Percentiles rank a stretch among this genome's conserved stretches.
Conservation (phyloP, 35 echinoderm and acorn worm genomes). For the Apostichopus parvimensis region DNA sequence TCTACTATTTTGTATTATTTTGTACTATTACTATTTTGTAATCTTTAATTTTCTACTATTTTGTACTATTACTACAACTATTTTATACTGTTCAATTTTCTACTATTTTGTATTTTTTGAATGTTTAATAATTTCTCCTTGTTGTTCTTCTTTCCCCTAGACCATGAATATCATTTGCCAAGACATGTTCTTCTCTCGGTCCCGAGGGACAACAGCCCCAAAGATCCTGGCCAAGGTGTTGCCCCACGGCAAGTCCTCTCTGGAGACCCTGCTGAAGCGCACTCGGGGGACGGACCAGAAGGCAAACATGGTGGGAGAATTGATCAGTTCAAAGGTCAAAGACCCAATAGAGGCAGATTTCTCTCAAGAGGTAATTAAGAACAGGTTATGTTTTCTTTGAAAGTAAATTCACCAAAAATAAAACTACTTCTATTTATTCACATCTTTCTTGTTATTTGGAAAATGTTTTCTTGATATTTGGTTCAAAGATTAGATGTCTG, state of each 20-base stretch:
- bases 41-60: too few species aligned
- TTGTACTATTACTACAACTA: too few species aligned
- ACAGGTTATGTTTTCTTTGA: too few species aligned
- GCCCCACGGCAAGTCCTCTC: constrained; percentile 64
- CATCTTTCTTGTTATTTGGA: too few species aligned
- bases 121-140: neutral
- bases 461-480: too few species aligned
- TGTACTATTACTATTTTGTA: too few species aligned
- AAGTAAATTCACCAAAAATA: too few species aligned
- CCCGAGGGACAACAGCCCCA: constrained; percentile 57
- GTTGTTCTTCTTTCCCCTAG: constrained; percentile 21
- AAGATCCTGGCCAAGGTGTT: constrained; percentile 52
- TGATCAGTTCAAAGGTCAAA: constrained; percentile 71
- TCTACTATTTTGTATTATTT: too few species aligned
- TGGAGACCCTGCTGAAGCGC: constrained; percentile 76
- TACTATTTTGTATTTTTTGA: too few species aligned
- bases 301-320: constrained; percentile 80
- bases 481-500: too few species aligned
- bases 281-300: constrained; percentile 71
- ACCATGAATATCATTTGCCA: constrained; percentile 89
- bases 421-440: too few species aligned
- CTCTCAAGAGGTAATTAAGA: constrained; percentile 61
- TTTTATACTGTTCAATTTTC: too few species aligned
- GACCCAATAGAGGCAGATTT: constrained; percentile 83
- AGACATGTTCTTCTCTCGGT: constrained; percentile 98